Evolutionary conservation across 2,113 vertebrate species (phyloP).

Genomic region (Rhagologus leucostigma): DNA sequence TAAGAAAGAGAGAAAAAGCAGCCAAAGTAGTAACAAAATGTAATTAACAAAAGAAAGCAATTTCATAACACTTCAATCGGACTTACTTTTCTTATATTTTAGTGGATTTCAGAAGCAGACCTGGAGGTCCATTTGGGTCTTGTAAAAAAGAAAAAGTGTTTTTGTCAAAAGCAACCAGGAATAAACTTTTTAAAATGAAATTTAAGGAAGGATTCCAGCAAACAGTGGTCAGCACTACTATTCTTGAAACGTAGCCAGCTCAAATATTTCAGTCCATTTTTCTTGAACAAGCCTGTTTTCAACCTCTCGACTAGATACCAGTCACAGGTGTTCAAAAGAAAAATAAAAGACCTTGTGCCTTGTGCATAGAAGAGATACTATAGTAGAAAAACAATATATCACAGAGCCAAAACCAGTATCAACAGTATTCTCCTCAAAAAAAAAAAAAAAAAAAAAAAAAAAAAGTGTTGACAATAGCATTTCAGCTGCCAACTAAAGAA

Average conservation of each 20-base stretch:
- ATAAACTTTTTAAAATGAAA: background rate
- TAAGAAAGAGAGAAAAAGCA: background rate
- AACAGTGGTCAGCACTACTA: accelerated
- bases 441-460: background rate
- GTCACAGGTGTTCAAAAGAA: background rate
- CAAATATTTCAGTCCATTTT: background rate
- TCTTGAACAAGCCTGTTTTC: background rate
- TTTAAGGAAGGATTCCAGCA: background rate
- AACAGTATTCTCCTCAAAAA: background rate
- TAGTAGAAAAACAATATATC: background rate
- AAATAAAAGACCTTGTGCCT: background rate
- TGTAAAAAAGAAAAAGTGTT: background rate
- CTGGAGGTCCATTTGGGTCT: background rate
- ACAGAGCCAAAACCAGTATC: background rate
- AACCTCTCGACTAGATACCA: background rate
- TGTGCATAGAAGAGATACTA: background rate
- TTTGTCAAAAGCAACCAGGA: background rate
- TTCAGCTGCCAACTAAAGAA: background rate
- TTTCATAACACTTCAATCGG: background rate
- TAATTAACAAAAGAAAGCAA: background rate
- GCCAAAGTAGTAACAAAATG: background rate
- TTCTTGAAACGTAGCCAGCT: background rate
- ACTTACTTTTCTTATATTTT: background rate
- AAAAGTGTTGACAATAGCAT: background rate
- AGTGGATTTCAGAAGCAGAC: background rate